Conservation (phyloP, 2,888 invertebrate species). For the Dicycla oo region DNA sequence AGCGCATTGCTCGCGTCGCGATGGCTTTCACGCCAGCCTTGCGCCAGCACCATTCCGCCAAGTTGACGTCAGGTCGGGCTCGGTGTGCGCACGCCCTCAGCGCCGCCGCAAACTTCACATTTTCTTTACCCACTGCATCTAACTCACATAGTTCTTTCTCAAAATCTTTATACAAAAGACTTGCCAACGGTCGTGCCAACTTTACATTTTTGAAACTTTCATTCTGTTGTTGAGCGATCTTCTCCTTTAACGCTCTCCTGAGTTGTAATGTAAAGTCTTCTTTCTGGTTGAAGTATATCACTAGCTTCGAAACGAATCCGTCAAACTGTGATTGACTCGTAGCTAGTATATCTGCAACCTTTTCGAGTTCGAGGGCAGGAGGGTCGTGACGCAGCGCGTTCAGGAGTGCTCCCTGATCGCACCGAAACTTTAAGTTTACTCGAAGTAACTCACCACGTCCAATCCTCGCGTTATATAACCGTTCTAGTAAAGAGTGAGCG, state of each 20-base stretch:
- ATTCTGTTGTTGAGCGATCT: conserved; percentile 20
- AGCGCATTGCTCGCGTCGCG: conserved; percentile 70
- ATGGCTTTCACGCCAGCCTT: conserved; percentile 75
- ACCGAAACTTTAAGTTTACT: conserved; percentile 70
- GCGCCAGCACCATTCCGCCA: conserved; percentile 70
- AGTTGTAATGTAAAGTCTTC: conserved; percentile 71
- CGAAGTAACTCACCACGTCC: conserved; percentile 74
- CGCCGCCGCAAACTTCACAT: conserved; percentile 63
- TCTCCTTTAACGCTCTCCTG: conserved; percentile 38
- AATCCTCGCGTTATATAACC: conserved; percentile 69
- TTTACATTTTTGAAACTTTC: conserved; percentile 10
- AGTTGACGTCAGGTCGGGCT: conserved; percentile 69
- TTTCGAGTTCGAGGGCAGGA: conserved; percentile 63
- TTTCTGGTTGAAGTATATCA: conserved; percentile 76
- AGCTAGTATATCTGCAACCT: conserved; percentile 62
- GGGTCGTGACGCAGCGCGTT: conserved; percentile 79
- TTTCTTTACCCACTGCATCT: conserved; percentile 39
- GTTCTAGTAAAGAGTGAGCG: conserved; percentile 63
- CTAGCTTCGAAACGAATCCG: conserved; percentile 71
- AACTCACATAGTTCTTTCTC: conserved; percentile 49
- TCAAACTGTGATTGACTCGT: conserved; percentile 60
- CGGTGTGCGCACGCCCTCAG: conserved; percentile 74
- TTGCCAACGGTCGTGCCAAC: conserved; percentile 55
- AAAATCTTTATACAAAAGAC: conserved; percentile 52
- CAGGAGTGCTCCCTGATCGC: conserved; percentile 74